These are phyloP conservation scores for Zenarchopterus dispar DNA, from an alignment of 2,797 vertebrate species.

Conservation along the genomic window DNA sequence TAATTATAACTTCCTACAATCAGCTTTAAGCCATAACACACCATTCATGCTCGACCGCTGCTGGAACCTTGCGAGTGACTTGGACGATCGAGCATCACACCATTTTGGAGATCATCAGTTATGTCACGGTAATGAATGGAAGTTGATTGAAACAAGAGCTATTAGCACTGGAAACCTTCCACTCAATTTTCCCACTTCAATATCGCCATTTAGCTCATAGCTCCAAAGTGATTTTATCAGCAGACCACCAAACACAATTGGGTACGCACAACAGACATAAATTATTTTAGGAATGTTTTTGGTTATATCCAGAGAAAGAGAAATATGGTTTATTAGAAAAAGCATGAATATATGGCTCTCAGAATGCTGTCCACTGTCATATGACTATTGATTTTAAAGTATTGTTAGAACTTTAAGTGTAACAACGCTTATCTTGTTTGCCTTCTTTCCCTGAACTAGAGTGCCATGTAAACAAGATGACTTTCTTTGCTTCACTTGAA, in stretches of 20 bases:
- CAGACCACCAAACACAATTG: background rate
- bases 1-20: constrained; percentile 12
- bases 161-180: constrained; percentile 46
- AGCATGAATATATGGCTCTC: constrained; percentile 19
- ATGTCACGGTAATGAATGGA: constrained; percentile 47
- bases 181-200: constrained; percentile 60
- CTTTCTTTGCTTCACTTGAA: constrained; percentile 35
- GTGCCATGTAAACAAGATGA: constrained; percentile 11
- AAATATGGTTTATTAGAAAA: constrained; percentile 5
- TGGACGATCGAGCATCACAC: constrained; percentile 15
- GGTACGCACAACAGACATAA: background rate
- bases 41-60: too few relatives aligned
- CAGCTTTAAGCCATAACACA: constrained; percentile 1
- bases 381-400: background rate
- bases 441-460: constrained; percentile 2
- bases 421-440: background rate
- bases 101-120: constrained; percentile 36
- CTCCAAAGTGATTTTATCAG: background rate
- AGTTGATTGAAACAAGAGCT: constrained; percentile 58
- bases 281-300: constrained; percentile 28
- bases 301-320: constrained; percentile 12
- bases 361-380: constrained; percentile 15
- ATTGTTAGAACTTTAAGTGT: background rate
- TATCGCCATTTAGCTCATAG: background rate
- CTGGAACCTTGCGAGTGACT: constrained; percentile 22